phyloP scores from a whole-genome alignment of 2,113 vertebrate genomes.

The Perca schrenkii region DNA sequence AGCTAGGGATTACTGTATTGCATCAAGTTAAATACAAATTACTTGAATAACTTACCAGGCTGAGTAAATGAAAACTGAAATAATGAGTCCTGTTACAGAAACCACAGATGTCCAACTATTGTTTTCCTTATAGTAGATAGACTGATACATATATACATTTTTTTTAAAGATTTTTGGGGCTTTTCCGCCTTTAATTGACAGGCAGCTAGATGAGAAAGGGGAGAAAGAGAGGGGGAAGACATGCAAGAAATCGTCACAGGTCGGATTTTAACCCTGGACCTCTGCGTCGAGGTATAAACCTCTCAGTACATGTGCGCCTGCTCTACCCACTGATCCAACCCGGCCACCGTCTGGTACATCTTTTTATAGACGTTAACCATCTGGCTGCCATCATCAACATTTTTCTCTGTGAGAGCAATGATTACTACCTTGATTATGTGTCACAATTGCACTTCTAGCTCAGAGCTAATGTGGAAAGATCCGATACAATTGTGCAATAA shows the following conservation, averaged over 20 bases:
- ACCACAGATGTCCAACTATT: neutral
- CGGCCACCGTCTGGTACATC: neutral
- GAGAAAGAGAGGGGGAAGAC: too few relatives aligned
- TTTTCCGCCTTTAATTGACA: too few relatives aligned
- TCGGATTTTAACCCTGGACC: too few relatives aligned
- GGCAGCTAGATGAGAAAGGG: too few relatives aligned
- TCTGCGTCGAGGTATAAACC: too few relatives aligned
- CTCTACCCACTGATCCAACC: too few relatives aligned
- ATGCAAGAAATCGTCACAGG: too few relatives aligned
- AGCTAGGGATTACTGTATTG: neutral
- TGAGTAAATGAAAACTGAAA: neutral
- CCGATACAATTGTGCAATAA: slow-evolving; percentile 19
- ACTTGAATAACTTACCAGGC: neutral
- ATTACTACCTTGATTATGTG: neutral
- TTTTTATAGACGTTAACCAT: neutral
- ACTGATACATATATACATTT: too few relatives aligned
- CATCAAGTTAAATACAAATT: neutral
- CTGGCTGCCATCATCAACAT: neutral
- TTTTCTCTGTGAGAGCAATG: neutral
- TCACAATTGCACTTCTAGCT: slow-evolving; percentile 7
- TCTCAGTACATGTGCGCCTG: too few relatives aligned
- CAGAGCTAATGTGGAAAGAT: neutral
- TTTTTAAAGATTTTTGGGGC: too few relatives aligned
- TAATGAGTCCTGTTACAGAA: neutral
- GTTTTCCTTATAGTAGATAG: neutral